These are phyloP conservation scores for Theodoxus fluviatilis DNA, from an alignment of 2,888 invertebrate species.

Conservation along the genomic window DNA sequence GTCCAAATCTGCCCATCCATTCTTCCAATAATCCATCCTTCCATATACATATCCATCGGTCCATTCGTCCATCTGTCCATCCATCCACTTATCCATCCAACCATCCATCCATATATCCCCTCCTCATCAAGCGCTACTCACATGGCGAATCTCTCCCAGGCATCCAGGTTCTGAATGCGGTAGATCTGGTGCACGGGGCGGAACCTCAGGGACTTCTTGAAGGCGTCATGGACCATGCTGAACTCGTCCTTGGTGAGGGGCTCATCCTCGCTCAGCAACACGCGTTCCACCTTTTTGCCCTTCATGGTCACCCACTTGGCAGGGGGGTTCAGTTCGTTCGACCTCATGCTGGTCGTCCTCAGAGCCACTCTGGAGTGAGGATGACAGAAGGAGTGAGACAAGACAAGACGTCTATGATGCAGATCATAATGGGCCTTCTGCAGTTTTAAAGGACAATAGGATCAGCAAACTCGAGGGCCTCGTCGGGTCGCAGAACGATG, in stretches of 20 bases:
- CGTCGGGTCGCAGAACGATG: no score
- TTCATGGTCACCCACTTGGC: neutral
- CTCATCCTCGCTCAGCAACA: neutral
- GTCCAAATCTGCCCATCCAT: no score
- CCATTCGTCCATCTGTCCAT: no score
- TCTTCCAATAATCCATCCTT: no score
- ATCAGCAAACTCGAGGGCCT: no score
- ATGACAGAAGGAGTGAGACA: no score
- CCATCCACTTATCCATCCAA: no score
- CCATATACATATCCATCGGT: no score
- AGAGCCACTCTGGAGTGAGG: constrained; percentile 1
- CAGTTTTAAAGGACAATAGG: no score
- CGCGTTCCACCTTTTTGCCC: neutral
- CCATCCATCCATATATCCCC: no score
- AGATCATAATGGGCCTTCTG: no score
- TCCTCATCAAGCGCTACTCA: neutral
- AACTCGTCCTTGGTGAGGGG: constrained; percentile 13
- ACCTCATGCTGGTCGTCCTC: neutral
- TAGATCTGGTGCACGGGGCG: neutral
- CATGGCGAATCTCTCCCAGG: constrained; percentile 32
- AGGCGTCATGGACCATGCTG: neutral
- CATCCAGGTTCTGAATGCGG: constrained; percentile 24
- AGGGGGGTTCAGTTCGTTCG: neutral
- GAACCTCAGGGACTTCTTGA: constrained; percentile 1
- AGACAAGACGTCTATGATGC: no score